These are phyloP conservation scores for Burhinus oedicnemus DNA, from an alignment of 2,113 vertebrate genomes.

Conservation along the genomic window DNA sequence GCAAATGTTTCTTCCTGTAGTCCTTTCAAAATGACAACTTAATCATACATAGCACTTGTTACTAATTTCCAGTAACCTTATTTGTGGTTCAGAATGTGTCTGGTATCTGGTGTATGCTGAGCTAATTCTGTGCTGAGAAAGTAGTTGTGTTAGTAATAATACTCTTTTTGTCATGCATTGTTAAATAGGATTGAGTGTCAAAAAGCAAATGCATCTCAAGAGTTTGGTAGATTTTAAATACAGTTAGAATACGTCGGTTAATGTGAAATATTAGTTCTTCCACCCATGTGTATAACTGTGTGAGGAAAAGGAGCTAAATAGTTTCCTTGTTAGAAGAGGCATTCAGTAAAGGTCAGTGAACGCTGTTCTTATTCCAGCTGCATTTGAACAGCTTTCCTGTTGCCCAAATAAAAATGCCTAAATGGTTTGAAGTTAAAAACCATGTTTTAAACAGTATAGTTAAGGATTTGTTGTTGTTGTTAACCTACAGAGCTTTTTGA, in stretches of 20 bases:
- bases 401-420: constrained; percentile 3
- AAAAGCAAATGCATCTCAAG: neutral
- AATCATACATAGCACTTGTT: neutral
- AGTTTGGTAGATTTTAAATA: neutral
- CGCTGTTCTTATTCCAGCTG: constrained; percentile 45
- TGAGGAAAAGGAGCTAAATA: constrained; percentile 37
- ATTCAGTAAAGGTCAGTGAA: constrained; percentile 49
- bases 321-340: constrained; percentile 48
- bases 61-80: neutral
- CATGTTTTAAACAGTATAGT: neutral
- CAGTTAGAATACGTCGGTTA: neutral
- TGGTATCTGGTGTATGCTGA: neutral
- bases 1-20: neutral
- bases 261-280: neutral
- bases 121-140: neutral
- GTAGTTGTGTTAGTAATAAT: neutral
- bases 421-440: constrained; percentile 2
- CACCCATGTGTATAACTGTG: neutral
- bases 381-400: constrained; percentile 49
- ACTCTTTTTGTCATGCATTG: neutral
- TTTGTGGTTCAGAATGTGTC: neutral
- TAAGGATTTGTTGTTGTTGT: neutral
- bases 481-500: neutral
- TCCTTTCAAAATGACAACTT: neutral
- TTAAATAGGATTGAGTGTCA: neutral